Percentiles rank a stretch among this genome's conserved stretches.
These are phyloP conservation scores for Paramisgurnus dabryanus DNA, from an alignment of 2,113 vertebrate genomes.

Conservation along the genomic window DNA sequence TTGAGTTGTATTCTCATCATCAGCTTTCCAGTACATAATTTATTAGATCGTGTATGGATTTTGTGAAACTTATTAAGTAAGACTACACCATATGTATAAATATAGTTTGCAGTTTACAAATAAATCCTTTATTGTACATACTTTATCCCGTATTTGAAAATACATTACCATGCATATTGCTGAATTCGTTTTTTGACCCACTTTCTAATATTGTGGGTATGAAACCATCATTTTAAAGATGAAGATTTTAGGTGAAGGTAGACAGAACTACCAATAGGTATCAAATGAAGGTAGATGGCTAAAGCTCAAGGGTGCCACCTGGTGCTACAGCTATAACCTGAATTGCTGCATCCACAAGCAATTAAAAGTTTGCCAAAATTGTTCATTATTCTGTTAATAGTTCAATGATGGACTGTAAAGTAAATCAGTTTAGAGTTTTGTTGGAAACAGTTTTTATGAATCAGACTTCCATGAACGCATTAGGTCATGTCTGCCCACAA, in stretches of 20 bases:
- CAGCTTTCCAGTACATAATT: conserved; percentile 14
- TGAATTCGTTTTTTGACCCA: too few relatives aligned
- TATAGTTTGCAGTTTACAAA: too few relatives aligned
- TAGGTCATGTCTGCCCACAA: conserved; percentile 62
- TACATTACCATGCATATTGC: too few relatives aligned
- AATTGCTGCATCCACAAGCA: background rate
- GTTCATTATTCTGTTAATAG: background rate
- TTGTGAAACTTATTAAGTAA: too few relatives aligned
- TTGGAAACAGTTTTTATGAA: conserved; percentile 30
- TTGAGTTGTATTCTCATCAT: conserved; percentile 33
- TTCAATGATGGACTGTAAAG: background rate
- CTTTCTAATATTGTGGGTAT: background rate
- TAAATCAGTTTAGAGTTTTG: background rate
- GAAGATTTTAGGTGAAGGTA: background rate
- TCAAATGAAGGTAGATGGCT: background rate
- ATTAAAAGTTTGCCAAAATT: background rate
- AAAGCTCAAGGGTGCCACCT: conserved; percentile 73
- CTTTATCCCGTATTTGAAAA: too few relatives aligned
- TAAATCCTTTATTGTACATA: too few relatives aligned
- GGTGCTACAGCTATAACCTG: conserved; percentile 58
- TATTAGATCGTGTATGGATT: too few relatives aligned
- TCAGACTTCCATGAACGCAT: conserved; percentile 59
- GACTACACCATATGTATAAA: too few relatives aligned
- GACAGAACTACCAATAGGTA: conserved; percentile 7
- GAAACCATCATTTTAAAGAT: background rate